Evolutionary conservation across 2,113 vertebrate genomes (phyloP).

Genomic region (Willisornis vidua): DNA sequence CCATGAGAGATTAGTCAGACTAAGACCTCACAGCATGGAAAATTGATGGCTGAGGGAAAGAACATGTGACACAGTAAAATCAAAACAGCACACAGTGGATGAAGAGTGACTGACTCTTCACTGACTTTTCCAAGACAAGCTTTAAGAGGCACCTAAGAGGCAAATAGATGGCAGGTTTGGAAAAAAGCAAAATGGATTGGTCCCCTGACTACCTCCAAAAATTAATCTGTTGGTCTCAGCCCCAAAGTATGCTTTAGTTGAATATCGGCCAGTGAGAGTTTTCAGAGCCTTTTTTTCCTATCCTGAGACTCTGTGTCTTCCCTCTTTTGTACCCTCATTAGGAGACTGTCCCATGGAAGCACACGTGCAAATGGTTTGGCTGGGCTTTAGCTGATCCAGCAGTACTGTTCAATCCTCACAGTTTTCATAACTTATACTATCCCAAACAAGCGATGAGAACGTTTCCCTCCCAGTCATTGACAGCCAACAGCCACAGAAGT

Average conservation of each 20-base stretch:
- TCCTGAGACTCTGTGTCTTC: background rate
- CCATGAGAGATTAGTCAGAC: background rate
- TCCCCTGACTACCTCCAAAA: background rate
- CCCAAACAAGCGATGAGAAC: background rate
- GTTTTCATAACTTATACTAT: background rate
- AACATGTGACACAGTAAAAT: background rate
- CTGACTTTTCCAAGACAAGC: background rate
- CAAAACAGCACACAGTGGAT: accelerated
- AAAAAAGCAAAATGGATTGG: background rate
- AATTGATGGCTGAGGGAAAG: background rate
- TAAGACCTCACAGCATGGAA: background rate
- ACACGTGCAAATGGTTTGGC: background rate
- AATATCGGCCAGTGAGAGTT: background rate
- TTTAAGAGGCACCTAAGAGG: background rate
- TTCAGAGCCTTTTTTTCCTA: background rate
- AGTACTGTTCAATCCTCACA: background rate
- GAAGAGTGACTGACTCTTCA: background rate
- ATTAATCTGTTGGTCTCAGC: background rate
- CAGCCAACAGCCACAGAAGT: background rate
- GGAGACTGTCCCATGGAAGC: background rate
- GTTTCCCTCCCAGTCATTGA: background rate
- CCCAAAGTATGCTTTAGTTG: background rate
- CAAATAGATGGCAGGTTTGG: background rate
- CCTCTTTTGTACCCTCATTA: background rate
- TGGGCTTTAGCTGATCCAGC: background rate